Conservation (phyloP, 1,140 invertebrate species). For the Pygmarrhopalites habei region DNA sequence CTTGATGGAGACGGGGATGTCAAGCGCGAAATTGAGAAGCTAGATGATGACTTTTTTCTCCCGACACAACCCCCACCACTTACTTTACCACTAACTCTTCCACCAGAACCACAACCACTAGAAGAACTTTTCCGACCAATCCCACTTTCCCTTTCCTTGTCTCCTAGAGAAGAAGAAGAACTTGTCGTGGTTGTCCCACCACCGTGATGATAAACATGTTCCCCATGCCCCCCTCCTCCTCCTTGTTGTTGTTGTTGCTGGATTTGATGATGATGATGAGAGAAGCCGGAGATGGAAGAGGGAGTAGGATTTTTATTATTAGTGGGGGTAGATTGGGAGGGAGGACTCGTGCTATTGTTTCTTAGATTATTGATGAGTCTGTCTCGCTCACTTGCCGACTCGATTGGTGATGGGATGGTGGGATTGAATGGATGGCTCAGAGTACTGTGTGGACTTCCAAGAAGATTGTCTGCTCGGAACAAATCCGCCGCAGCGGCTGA, state of each 20-base stretch:
- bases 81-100: neutral
- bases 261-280: conserved; percentile 9
- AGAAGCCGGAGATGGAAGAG: neutral
- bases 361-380: conserved; percentile 10
- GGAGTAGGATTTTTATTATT: neutral
- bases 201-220: no score
- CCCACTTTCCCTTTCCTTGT: neutral
- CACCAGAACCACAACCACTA: neutral
- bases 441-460: conserved; percentile 8
- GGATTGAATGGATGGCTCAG: conserved; percentile 6
- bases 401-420: neutral
- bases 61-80: conserved; percentile 5
- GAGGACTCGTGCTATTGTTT: conserved; percentile 2
- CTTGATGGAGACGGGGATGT: conserved; percentile 38
- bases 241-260: neutral
- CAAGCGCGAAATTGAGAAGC: conserved; percentile 38
- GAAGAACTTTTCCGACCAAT: neutral
- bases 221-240: no score
- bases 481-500: conserved; percentile 27
- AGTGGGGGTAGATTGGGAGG: no score
- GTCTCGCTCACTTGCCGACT: neutral
- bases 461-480: conserved; percentile 35
- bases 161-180: no score
- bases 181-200: neutral
- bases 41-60: conserved; percentile 27